Percentiles rank a stretch among this genome's conserved stretches.
These are phyloP conservation scores for Lagocephalus sceleratus DNA, from an alignment of 2,797 vertebrate species.

Conservation along the genomic window DNA sequence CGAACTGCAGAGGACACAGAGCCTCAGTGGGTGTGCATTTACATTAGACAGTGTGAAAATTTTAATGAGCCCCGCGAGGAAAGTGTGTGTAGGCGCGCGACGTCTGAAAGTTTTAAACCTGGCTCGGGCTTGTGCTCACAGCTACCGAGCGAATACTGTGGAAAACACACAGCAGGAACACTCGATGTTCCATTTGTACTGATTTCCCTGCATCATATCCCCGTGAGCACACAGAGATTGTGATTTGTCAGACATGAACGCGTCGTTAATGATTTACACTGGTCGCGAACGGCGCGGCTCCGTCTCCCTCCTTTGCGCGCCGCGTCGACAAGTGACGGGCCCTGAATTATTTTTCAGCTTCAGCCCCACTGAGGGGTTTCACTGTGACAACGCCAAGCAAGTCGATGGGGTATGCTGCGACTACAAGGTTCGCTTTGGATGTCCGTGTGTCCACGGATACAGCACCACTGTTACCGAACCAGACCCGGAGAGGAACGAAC, in stretches of 20 bases:
- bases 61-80: slow-evolving; percentile 33
- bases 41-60: slow-evolving; percentile 27
- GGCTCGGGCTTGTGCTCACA: slow-evolving; percentile 5
- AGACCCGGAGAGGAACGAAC: background rate
- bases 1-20: slow-evolving; percentile 10
- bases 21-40: slow-evolving; percentile 27
- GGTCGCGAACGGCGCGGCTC: no score
- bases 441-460: slow-evolving; percentile 11
- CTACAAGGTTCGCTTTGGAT: slow-evolving; percentile 51
- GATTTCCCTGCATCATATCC: no score
- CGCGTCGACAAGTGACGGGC: background rate
- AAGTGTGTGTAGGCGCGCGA: slow-evolving; percentile 18
- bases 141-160: slow-evolving; percentile 8
- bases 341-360: slow-evolving; percentile 22
- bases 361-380: slow-evolving; percentile 27
- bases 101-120: slow-evolving; percentile 20
- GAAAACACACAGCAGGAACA: background rate
- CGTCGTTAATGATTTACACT: no score
- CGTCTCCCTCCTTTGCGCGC: background rate
- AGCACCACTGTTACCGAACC: background rate
- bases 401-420: background rate
- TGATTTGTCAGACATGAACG: no score
- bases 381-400: slow-evolving; percentile 22
- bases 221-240: no score
- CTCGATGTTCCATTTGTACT: no score